Conservation (phyloP, 2,888 invertebrate genomes). For the Cheiracanthium punctorium region DNA sequence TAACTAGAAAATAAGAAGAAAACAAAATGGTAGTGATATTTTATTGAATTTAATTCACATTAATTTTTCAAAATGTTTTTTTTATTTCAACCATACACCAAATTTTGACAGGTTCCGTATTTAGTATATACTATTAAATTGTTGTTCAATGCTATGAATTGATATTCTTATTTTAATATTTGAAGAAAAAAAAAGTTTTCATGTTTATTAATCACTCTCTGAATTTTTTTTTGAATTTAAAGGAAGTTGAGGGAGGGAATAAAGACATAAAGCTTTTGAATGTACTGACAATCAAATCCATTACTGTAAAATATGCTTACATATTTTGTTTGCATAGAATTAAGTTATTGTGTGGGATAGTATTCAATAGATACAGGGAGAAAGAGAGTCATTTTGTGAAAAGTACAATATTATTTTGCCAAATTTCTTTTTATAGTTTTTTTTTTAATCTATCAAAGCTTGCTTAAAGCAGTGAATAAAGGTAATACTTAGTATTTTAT, state of each 20-base stretch:
- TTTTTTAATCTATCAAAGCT: background rate
- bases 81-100: too few relatives aligned
- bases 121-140: background rate
- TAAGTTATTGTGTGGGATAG: too few relatives aligned
- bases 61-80: too few relatives aligned
- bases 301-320: background rate
- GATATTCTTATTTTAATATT: constrained; percentile 8
- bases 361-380: too few relatives aligned
- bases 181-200: background rate
- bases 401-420: too few relatives aligned
- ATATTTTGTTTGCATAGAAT: background rate
- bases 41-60: too few relatives aligned
- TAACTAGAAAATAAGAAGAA: too few relatives aligned
- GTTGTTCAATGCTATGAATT: constrained; percentile 47
- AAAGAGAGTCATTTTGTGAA: too few relatives aligned
- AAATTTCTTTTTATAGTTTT: too few relatives aligned
- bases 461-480: background rate
- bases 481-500: background rate
- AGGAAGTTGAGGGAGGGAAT: background rate
- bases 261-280: background rate
- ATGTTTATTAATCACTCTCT: background rate
- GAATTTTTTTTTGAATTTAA: constrained; percentile 8
- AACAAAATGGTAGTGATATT: too few relatives aligned
- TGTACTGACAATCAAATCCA: constrained; percentile 16
- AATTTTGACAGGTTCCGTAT: too few relatives aligned